Percentiles rank a stretch among this genome's conserved stretches.
phyloP scores from a whole-genome alignment of 2,113 vertebrate species.

The Aegypius monachus region DNA sequence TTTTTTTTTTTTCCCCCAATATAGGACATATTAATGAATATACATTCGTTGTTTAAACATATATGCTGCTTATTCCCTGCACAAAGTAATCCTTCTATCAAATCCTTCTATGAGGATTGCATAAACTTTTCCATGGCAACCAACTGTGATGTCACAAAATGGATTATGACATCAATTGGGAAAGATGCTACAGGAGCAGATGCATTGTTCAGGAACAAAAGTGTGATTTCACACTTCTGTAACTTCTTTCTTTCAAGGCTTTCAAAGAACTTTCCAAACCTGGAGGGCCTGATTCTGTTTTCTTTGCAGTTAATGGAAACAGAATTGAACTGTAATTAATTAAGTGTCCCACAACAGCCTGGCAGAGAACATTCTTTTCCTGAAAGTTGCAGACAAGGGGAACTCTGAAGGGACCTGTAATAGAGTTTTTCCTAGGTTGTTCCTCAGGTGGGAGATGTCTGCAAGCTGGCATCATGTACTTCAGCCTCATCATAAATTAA shows the following conservation, averaged over 20 bases:
- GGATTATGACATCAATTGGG: constrained; percentile 10
- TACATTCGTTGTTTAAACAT: background rate
- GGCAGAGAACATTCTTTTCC: background rate
- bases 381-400: background rate
- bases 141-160: constrained; percentile 20
- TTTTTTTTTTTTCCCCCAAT: background rate
- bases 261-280: background rate
- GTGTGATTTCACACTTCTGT: background rate
- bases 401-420: background rate
- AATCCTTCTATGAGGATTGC: background rate
- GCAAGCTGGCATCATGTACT: background rate
- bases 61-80: background rate
- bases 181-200: background rate
- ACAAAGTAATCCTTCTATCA: background rate
- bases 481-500: background rate
- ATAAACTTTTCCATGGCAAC: background rate
- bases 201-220: background rate
- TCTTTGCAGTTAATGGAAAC: background rate
- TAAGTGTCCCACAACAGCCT: background rate
- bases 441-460: background rate
- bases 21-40: background rate
- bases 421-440: background rate
- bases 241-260: background rate
- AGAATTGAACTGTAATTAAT: constrained; percentile 6
- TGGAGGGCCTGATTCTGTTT: background rate